Conservation (phyloP, 2,888 invertebrate genomes). For the Chaetogeoica ovagalla region DNA sequence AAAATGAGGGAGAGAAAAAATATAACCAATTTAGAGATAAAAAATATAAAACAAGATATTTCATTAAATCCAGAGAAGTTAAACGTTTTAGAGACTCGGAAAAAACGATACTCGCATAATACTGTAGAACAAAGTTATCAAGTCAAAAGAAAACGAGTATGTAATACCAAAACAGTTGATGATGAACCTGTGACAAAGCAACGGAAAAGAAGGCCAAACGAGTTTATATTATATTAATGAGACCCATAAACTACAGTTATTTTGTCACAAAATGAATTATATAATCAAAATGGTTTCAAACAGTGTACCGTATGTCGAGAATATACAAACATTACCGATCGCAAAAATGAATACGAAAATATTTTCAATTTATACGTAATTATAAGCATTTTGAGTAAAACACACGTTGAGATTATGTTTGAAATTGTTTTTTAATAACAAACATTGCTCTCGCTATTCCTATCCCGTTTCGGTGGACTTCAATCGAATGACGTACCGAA, state of each 20-base stretch:
- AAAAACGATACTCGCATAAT: constrained; percentile 33
- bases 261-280: constrained; percentile 1
- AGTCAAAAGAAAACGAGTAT: constrained; percentile 6
- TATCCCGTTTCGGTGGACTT: no score
- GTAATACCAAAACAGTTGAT: background rate
- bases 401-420: no score
- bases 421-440: no score
- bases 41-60: constrained; percentile 28
- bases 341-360: no score
- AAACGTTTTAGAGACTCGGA: constrained; percentile 41
- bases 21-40: constrained; percentile 7
- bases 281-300: no score
- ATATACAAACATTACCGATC: no score
- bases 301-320: no score
- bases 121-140: constrained; percentile 1
- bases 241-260: background rate
- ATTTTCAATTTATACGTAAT: no score
- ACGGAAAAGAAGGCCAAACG: constrained; percentile 44
- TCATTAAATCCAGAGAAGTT: constrained; percentile 46
- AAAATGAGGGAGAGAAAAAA: constrained; percentile 24
- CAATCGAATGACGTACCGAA: no score
- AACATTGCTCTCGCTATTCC: no score
- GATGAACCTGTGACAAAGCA: constrained; percentile 8
- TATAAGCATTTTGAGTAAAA: no score
- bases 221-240: background rate